These are phyloP conservation scores for Montipora sp. DNA, from an alignment of 64 coral and sea anemone genomes.

Conservation along the genomic window DNA sequence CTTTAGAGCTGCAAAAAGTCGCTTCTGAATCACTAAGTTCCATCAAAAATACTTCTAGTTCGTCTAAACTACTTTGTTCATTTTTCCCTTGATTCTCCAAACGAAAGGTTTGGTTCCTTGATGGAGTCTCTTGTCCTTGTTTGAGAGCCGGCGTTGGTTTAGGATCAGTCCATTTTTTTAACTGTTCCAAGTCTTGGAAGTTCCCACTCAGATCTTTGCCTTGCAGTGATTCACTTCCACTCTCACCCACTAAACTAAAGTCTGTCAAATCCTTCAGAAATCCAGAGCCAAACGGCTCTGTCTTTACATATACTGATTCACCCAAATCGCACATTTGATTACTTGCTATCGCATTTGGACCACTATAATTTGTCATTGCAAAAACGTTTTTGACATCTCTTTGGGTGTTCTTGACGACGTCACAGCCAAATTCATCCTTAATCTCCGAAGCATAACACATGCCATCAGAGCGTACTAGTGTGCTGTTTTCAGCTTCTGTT, in stretches of 20 bases:
- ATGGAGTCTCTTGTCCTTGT: neutral
- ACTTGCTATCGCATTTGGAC: neutral
- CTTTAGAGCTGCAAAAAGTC: neutral
- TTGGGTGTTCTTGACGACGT: neutral
- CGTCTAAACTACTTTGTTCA: neutral
- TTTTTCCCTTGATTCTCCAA: neutral
- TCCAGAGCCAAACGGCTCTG: neutral
- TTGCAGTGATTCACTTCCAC: constrained; percentile 1
- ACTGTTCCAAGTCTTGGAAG: neutral
- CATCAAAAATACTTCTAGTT: constrained; percentile 5
- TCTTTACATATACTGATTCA: neutral
- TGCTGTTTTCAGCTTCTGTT: neutral
- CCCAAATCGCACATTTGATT: neutral
- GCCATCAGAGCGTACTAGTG: neutral
- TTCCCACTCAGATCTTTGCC: neutral
- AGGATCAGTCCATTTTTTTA: neutral
- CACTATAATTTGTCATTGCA: neutral
- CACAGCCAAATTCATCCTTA: neutral
- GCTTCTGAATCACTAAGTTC: neutral
- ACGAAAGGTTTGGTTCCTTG: neutral
- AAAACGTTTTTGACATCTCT: neutral
- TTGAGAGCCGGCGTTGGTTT: neutral
- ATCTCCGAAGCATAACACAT: neutral
- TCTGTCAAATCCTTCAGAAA: neutral
- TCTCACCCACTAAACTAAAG: neutral